phyloP scores from a whole-genome alignment of 1,140 invertebrate species.

The Coptotermes formosanus region DNA sequence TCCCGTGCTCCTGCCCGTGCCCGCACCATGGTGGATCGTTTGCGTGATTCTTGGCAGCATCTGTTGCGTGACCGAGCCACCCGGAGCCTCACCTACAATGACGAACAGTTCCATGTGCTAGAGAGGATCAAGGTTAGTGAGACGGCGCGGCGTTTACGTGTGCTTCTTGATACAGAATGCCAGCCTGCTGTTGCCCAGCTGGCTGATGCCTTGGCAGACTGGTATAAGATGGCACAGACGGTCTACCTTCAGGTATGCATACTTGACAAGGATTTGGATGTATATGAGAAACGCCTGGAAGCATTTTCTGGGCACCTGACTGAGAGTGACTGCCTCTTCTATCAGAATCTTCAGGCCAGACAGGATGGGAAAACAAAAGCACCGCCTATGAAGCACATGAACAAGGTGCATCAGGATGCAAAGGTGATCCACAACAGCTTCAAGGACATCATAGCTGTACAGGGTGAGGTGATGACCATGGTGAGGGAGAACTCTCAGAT shows the following conservation, averaged over 20 bases:
- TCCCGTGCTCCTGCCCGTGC: conserved; percentile 68
- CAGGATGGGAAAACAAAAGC: background rate
- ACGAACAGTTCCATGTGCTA: conserved; percentile 90
- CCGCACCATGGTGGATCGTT: conserved; percentile 70
- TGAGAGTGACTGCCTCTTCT: conserved; percentile 39
- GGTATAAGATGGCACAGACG: conserved; percentile 82
- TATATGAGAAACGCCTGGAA: conserved; percentile 50
- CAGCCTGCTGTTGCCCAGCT: conserved; percentile 63
- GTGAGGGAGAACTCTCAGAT: conserved; percentile 49
- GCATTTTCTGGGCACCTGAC: conserved; percentile 40
- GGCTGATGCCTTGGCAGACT: conserved; percentile 73
- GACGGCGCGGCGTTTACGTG: conserved; percentile 65
- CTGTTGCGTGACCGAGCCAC: conserved; percentile 82
- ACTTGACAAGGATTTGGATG: conserved; percentile 67
- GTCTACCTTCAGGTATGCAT: conserved; percentile 73
- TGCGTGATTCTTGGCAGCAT: conserved; percentile 90
- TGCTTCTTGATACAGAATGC: conserved; percentile 63
- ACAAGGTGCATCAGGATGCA: conserved; percentile 30
- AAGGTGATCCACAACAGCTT: conserved; percentile 46
- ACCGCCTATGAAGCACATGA: background rate
- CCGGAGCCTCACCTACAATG: conserved; percentile 80
- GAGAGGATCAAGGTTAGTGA: conserved; percentile 75
- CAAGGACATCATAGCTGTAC: conserved; percentile 48
- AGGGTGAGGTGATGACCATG: conserved; percentile 50
- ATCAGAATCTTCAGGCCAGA: conserved; percentile 36